Conservation (phyloP, 2,888 invertebrate species). For the Dione vanillae region DNA sequence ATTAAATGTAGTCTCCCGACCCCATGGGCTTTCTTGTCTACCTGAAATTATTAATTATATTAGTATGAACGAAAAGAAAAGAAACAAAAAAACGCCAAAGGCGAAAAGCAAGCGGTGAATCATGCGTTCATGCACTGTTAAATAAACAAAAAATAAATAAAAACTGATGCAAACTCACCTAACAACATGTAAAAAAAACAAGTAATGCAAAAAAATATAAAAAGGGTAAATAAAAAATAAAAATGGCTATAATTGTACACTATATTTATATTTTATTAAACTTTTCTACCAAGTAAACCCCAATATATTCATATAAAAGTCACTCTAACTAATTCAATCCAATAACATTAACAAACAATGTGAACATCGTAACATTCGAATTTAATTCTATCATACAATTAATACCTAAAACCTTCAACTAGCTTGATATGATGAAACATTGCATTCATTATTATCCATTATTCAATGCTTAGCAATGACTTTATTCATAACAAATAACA, state of each 20-base stretch:
- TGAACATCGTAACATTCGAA: constrained; percentile 69
- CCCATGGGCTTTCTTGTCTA: constrained; percentile 80
- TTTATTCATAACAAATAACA: constrained; percentile 72
- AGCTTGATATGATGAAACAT: constrained; percentile 76
- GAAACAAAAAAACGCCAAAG: constrained; percentile 65
- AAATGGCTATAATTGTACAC: constrained; percentile 65
- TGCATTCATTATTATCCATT: constrained; percentile 63
- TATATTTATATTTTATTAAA: constrained; percentile 81
- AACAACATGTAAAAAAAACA: constrained; percentile 43
- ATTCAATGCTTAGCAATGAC: constrained; percentile 72
- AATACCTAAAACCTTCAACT: constrained; percentile 66
- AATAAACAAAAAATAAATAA: constrained; percentile 44
- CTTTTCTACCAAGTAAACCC: constrained; percentile 83
- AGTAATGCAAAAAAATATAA: constrained; percentile 42
- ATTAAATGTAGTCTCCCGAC: constrained; percentile 81
- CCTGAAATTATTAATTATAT: constrained; percentile 84
- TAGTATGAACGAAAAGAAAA: constrained; percentile 80
- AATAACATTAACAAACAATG: constrained; percentile 84
- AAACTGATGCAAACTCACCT: constrained; percentile 64
- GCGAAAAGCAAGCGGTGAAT: constrained; percentile 64
- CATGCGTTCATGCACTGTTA: constrained; percentile 72
- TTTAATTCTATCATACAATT: constrained; percentile 65
- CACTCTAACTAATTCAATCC: constrained; percentile 80
- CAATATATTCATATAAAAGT: constrained; percentile 85
- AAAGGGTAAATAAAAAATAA: constrained; percentile 52